Evolutionary conservation across 1,140 invertebrate genomes (phyloP).

Genomic region (Drosophila asahinai): DNA sequence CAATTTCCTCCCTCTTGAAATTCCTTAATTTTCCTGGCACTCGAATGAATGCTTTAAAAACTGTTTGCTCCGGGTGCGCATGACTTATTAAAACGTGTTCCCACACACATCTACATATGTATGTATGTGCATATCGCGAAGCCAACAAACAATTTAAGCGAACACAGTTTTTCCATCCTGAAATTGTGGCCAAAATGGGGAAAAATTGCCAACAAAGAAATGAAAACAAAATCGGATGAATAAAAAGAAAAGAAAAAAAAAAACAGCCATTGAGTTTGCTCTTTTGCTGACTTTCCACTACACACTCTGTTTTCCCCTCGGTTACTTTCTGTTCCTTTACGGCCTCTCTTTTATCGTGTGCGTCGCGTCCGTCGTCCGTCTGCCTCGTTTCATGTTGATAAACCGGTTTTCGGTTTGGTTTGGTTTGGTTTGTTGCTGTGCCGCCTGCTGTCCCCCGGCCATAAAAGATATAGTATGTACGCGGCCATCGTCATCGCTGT

Average conservation of each 20-base stretch:
- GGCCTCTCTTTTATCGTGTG: slow-evolving; percentile 70
- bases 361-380: slow-evolving; percentile 47
- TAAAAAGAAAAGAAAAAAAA: slow-evolving; percentile 7
- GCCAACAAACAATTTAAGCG: slow-evolving; percentile 82
- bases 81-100: slow-evolving; percentile 81
- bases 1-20: slow-evolving; percentile 26
- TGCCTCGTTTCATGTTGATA: slow-evolving; percentile 65
- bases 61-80: slow-evolving; percentile 69
- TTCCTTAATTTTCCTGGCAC: slow-evolving; percentile 11
- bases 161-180: slow-evolving; percentile 78
- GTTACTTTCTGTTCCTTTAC: slow-evolving; percentile 26
- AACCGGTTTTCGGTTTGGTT: slow-evolving; percentile 67
- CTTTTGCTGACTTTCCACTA: slow-evolving; percentile 37
- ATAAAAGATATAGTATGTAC: slow-evolving; percentile 57
- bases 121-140: slow-evolving; percentile 22
- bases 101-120: slow-evolving; percentile 24
- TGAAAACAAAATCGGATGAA: slow-evolving; percentile 46
- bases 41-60: slow-evolving; percentile 64
- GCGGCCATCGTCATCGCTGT: slow-evolving; percentile 43
- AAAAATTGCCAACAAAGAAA: slow-evolving; percentile 41
- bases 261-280: slow-evolving; percentile 60
- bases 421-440: slow-evolving; percentile 51
- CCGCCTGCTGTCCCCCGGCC: slow-evolving; percentile 47
- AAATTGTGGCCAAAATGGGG: slow-evolving; percentile 70
- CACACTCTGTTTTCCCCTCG: slow-evolving; percentile 2